These are phyloP conservation scores for Nyctibius grandis DNA, from an alignment of 2,797 vertebrate genomes.

Conservation along the genomic window DNA sequence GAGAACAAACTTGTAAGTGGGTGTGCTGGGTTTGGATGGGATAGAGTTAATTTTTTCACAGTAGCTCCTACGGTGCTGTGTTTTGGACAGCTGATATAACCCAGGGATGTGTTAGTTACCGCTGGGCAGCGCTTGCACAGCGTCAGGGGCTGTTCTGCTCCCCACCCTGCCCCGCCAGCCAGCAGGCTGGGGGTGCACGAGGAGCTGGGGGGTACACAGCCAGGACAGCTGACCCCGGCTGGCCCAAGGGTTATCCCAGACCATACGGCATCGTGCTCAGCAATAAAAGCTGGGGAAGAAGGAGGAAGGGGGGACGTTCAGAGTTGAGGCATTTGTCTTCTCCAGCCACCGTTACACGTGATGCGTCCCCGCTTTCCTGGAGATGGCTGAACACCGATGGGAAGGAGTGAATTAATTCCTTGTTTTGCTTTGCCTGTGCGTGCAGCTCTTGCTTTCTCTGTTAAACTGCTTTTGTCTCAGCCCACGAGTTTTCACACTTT, in stretches of 20 bases:
- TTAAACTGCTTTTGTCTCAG: background rate
- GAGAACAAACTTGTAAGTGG: background rate
- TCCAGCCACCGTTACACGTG: accelerated
- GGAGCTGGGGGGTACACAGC: background rate
- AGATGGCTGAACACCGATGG: background rate
- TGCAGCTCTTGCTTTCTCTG: background rate
- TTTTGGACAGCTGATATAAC: background rate
- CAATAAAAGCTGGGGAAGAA: too few relatives aligned
- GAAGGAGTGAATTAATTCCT: background rate
- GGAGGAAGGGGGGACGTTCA: too few relatives aligned
- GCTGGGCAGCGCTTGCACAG: background rate
- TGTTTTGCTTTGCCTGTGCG: too few relatives aligned
- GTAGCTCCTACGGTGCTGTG: too few relatives aligned
- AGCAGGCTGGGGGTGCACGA: background rate
- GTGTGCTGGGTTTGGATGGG: background rate
- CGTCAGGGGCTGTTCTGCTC: background rate
- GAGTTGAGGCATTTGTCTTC: background rate
- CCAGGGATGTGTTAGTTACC: too few relatives aligned
- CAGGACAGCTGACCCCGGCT: background rate
- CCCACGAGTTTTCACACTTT: background rate
- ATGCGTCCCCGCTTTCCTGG: background rate
- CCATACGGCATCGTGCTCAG: background rate
- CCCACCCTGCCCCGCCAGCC: background rate
- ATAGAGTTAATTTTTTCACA: too few relatives aligned
- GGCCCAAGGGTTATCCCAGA: background rate